Conservation (phyloP, 2,888 invertebrate genomes). For the Sturmia bella region DNA sequence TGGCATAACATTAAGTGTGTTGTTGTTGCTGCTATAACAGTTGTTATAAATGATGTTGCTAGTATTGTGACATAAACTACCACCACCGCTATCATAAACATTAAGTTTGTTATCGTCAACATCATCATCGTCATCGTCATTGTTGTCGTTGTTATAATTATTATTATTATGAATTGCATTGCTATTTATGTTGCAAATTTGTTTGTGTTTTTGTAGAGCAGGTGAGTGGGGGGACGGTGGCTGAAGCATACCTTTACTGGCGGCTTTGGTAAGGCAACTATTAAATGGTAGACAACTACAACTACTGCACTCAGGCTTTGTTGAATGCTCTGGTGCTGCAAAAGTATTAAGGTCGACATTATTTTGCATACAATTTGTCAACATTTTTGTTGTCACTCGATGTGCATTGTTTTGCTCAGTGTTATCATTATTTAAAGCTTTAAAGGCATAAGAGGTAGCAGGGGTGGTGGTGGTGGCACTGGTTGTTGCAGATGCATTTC, state of each 20-base stretch:
- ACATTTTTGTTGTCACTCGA: constrained; percentile 33
- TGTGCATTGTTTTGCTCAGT: constrained; percentile 26
- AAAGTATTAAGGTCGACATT: constrained; percentile 58
- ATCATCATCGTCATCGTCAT: too few species aligned
- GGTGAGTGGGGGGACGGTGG: not conserved
- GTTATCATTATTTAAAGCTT: constrained; percentile 32
- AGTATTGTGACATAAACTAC: constrained; percentile 48
- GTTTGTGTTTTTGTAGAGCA: constrained; percentile 5
- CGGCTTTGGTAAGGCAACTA: constrained; percentile 20
- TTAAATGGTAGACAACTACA: constrained; percentile 17
- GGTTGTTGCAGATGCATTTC: constrained; percentile 5
- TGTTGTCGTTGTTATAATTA: not conserved
- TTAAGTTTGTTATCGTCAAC: too few species aligned
- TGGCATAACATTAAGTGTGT: constrained; percentile 55
- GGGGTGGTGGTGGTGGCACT: not conserved
- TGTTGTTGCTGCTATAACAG: constrained; percentile 68
- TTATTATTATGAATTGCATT: constrained; percentile 19
- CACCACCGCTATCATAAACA: constrained; percentile 43
- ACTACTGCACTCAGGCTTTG: constrained; percentile 32
- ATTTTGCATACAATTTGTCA: constrained; percentile 61
- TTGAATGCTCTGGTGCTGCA: constrained; percentile 11
- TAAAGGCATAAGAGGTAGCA: constrained; percentile 16
- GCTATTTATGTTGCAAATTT: constrained; percentile 40
- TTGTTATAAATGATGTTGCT: constrained; percentile 65
- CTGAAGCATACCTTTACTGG: constrained; percentile 39